phyloP scores from a whole-genome alignment of 2,888 invertebrate species.

The Eupithecia subfuscata region DNA sequence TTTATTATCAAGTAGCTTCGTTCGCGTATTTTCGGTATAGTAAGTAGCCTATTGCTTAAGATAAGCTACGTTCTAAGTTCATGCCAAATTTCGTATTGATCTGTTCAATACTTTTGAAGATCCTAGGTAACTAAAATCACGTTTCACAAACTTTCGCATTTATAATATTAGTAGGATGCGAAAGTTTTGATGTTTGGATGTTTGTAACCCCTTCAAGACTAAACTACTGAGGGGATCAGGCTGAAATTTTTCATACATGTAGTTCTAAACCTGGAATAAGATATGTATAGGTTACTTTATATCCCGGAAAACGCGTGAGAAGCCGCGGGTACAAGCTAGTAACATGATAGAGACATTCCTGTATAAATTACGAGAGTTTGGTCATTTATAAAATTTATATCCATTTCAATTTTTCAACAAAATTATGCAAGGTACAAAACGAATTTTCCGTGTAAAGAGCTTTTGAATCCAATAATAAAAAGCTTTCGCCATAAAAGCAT shows the following conservation, averaged over 20 bases:
- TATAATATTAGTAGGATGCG: not conserved
- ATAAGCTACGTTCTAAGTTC: too few species aligned
- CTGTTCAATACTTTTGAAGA: too few species aligned
- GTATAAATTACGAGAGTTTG: not conserved
- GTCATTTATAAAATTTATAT: not conserved
- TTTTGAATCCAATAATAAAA: constrained; percentile 25
- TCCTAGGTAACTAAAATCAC: too few species aligned
- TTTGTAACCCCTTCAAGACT: not conserved
- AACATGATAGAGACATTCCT: not conserved
- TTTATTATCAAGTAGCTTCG: too few species aligned
- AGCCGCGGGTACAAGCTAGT: not conserved
- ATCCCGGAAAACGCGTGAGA: not conserved
- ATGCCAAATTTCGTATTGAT: too few species aligned
- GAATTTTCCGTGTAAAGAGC: constrained; percentile 19
- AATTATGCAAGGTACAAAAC: constrained; percentile 1
- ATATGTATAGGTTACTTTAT: not conserved
- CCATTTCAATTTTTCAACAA: not conserved
- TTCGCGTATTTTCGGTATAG: too few species aligned
- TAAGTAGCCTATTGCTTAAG: too few species aligned
- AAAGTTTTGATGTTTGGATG: not conserved
- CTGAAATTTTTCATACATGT: not conserved
- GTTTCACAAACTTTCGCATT: too few species aligned
- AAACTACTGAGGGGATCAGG: not conserved
- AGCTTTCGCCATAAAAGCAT: constrained; percentile 29
- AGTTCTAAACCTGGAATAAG: not conserved